Evolutionary conservation across 2,113 vertebrate species (phyloP).

Genomic region (Rallus limicola): DNA sequence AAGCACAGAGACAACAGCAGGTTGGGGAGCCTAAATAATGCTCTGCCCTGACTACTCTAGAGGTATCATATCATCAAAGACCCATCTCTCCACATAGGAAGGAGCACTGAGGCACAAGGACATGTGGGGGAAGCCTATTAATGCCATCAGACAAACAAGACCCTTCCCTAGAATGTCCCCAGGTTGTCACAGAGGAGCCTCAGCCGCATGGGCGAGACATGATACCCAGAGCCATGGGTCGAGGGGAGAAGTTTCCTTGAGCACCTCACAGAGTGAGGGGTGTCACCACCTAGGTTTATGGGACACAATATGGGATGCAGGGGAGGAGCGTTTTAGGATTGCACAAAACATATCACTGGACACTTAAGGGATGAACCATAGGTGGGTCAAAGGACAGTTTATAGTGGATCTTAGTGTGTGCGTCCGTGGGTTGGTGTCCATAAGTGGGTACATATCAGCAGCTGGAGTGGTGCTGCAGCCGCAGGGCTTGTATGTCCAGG

Average conservation of each 20-base stretch:
- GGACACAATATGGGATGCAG: background rate
- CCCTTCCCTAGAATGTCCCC: background rate
- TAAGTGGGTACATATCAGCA: background rate
- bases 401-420: background rate
- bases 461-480: background rate
- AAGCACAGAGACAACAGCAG: background rate
- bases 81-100: background rate
- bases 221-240: background rate
- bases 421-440: background rate
- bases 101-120: background rate
- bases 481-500: background rate
- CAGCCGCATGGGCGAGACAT: background rate
- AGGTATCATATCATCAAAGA: background rate
- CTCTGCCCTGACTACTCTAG: background rate
- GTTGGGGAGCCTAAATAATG: background rate
- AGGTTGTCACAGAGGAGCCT: background rate
- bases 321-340: background rate
- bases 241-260: background rate
- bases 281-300: background rate
- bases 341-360: background rate
- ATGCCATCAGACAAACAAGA: background rate
- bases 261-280: background rate
- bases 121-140: background rate
- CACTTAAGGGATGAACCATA: background rate
- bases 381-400: background rate